Evolutionary conservation across 2,113 vertebrate species (phyloP), one percentile per base, ranked within the genome.

Genomic region (Formicarius rufipectus): DNA sequence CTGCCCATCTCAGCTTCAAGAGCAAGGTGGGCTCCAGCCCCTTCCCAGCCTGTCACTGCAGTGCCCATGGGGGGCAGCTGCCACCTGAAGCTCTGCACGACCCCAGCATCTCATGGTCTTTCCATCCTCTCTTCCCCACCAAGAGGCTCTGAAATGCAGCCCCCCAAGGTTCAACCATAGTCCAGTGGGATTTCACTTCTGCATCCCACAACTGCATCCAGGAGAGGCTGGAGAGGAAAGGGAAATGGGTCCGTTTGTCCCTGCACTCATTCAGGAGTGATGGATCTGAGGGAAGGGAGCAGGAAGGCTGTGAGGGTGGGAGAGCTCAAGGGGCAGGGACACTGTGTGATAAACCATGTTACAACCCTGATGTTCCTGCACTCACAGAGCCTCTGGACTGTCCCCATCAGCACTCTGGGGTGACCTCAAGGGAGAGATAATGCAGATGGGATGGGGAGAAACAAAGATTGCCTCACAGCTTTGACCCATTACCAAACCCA

Each of bases 341-440:
- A 9, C 42, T 4, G 8, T 44, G 63, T 49, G 53, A 59, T 15
- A 47, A 89, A 73, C 3, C 21, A 1, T 9, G 0, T 17, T 21
- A 40, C 27, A 49, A 3, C 12, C 33, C 40, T 35, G 24, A 59
- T 33, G 18, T 16, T 89, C 39, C 19, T 2, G 2, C 0, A 25
- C 28, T 22, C 37, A 17, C 52, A 75, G 42, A 86, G 59, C 13
- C 42, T 45, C 44, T 17, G 42, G 62, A 6, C 10, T 37, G 49
- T 30, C 77, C 49, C 47, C 28, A 33, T 27, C 52, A 72, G 78
- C 72, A 52, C 20, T 2, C 30, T 7, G 90, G 53, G 67, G 63
- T 40, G 71, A 63, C 35, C 84, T 64, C 1, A 0, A 22, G 55
- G 67, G 81, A 89, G 45, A 93, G 71, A 55, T 40, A n/a, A 73